Conservation (phyloP, 2,888 invertebrate species). For the Stomorhina lunata region DNA sequence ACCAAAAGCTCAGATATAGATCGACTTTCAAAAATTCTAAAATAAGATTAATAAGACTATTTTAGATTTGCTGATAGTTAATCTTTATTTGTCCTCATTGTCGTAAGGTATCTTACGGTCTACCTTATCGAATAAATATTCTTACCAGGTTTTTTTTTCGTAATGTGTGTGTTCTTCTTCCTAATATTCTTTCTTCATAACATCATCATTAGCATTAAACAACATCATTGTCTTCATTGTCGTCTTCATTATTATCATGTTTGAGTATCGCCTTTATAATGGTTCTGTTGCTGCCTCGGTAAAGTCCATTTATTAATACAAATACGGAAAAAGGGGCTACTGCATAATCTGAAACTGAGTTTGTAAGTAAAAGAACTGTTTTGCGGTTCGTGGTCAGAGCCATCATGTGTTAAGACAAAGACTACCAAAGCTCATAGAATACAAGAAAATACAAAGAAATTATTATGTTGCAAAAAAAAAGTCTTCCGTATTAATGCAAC, state of each 20-base stretch:
- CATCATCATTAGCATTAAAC: slow-evolving; percentile 23
- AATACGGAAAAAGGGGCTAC: slow-evolving; percentile 22
- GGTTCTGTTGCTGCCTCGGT: background rate
- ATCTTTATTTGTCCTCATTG: too few relatives aligned
- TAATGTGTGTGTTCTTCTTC: background rate
- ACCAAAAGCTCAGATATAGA: too few relatives aligned
- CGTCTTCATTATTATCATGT: slow-evolving; percentile 5
- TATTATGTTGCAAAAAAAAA: slow-evolving; percentile 28
- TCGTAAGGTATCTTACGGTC: too few relatives aligned
- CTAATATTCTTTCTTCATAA: slow-evolving; percentile 50
- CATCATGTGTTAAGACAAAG: slow-evolving; percentile 40
- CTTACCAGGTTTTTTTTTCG: too few relatives aligned
- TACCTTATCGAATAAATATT: too few relatives aligned
- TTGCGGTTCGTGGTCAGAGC: slow-evolving; percentile 47
- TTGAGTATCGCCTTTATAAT: slow-evolving; percentile 10
- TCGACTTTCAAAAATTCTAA: too few relatives aligned
- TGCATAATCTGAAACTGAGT: background rate
- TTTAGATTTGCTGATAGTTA: too few relatives aligned
- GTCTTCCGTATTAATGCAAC: slow-evolving; percentile 37
- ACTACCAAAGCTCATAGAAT: background rate
- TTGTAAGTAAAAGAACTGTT: slow-evolving; percentile 27
- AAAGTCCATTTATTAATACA: slow-evolving; percentile 20
- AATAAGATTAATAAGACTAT: too few relatives aligned
- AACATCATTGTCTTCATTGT: slow-evolving; percentile 20
- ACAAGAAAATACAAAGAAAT: slow-evolving; percentile 21